phyloP scores from a whole-genome alignment of 2,113 vertebrate species.

The Hippocampus abdominalis region DNA sequence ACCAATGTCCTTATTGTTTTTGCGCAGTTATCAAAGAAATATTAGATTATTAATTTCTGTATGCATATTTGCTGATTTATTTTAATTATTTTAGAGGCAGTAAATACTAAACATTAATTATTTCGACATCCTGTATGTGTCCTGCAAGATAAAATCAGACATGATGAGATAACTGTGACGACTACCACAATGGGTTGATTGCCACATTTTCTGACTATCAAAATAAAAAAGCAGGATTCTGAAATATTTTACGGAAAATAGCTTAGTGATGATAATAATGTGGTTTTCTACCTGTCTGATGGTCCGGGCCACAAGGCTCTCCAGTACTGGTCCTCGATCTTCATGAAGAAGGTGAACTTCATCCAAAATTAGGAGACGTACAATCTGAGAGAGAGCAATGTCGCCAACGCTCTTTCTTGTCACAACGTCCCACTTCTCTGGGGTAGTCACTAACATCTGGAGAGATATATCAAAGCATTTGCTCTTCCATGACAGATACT shows the following conservation, averaged over 20 bases:
- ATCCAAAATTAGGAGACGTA: constrained; percentile 92
- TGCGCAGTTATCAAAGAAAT: no score
- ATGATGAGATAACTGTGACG: no score
- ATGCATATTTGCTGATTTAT: no score
- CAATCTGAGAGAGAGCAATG: constrained; percentile 90
- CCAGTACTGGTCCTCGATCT: constrained; percentile 94
- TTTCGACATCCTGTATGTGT: no score
- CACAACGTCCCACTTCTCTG: constrained; percentile 98
- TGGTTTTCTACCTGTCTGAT: constrained; percentile 84
- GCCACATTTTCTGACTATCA: no score
- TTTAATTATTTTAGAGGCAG: no score
- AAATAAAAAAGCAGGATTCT: not conserved
- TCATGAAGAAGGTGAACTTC: constrained; percentile 97
- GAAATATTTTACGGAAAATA: not conserved
- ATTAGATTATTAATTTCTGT: no score
- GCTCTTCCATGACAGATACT: not conserved
- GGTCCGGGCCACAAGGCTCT: constrained; percentile 94
- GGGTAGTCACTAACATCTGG: constrained; percentile 97
- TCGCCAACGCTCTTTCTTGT: constrained; percentile 98
- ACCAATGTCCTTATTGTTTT: no score
- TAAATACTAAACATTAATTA: no score
- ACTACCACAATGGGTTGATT: no score
- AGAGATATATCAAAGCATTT: constrained; percentile 5
- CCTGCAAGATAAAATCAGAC: no score
- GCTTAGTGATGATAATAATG: not conserved